Evolutionary conservation across 2,113 vertebrate genomes (phyloP).

Genomic region (Tyrannus savana): DNA sequence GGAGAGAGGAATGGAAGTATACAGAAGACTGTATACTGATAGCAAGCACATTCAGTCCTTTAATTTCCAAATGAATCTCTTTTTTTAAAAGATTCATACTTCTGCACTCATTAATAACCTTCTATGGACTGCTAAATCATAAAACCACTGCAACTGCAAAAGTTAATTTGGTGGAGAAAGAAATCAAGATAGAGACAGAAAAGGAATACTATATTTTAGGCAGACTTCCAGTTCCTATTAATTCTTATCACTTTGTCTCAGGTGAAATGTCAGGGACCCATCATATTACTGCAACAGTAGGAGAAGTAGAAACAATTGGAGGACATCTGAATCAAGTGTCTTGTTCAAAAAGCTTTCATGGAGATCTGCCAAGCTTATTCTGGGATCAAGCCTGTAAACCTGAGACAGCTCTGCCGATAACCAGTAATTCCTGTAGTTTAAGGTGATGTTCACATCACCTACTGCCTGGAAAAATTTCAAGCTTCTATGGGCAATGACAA

Average conservation of each 20-base stretch:
- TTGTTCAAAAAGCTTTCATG: conserved; percentile 36
- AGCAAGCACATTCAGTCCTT: background rate
- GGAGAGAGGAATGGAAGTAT: background rate
- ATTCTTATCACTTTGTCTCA: background rate
- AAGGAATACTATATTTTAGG: background rate
- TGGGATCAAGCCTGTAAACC: conserved; percentile 63
- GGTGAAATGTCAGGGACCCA: background rate
- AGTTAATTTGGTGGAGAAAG: background rate
- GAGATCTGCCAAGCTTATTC: conserved; percentile 60
- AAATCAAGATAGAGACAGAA: background rate
- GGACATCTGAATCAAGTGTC: conserved; percentile 12
- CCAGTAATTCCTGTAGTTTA: conserved; percentile 60
- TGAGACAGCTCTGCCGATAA: conserved; percentile 63
- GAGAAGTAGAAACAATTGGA: background rate
- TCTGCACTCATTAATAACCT: background rate
- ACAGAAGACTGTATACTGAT: background rate
- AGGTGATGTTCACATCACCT: conserved; percentile 62
- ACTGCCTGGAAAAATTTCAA: conserved; percentile 63
- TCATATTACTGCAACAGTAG: background rate
- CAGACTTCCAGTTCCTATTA: background rate
- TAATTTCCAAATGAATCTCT: background rate
- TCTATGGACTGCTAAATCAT: background rate
- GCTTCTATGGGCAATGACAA: conserved; percentile 31
- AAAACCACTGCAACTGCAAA: background rate
- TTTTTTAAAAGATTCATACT: background rate